phyloP scores from a whole-genome alignment of 2,113 vertebrate genomes.

The Thomomys bottae region DNA sequence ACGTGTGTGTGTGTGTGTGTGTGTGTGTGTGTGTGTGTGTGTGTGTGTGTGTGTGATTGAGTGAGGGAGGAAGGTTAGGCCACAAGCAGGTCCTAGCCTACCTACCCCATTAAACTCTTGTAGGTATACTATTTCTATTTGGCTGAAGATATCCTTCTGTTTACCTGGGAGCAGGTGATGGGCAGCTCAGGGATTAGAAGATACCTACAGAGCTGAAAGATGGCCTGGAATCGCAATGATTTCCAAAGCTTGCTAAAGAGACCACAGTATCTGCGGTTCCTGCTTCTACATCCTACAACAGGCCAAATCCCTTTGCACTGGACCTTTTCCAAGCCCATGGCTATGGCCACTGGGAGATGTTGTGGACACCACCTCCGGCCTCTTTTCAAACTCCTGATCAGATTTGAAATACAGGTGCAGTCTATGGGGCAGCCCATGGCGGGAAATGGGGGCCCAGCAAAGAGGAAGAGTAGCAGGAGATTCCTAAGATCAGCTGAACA shows the following conservation, averaged over 20 bases:
- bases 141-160: neutral
- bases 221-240: neutral
- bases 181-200: neutral
- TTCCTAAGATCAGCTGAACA: neutral
- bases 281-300: fast-evolving
- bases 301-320: too few relatives aligned
- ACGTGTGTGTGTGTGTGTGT: too few relatives aligned
- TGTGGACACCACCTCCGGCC: neutral
- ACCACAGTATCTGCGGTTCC: neutral
- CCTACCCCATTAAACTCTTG: neutral
- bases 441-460: neutral
- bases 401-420: fast-evolving
- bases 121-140: neutral
- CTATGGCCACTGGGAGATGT: neutral
- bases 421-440: neutral
- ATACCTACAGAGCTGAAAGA: neutral
- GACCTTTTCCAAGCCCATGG: neutral
- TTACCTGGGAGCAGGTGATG: neutral
- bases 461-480: neutral
- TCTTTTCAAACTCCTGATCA: neutral
- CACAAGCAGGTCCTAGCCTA: neutral
- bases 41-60: too few relatives aligned
- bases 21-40: too few relatives aligned
- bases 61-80: neutral
- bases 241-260: neutral